A percentile compares a stretch with the other conserved stretches of the same genome.
phyloP scores from a whole-genome alignment of 2,888 invertebrate species.

The Pogonocherus hispidulus region DNA sequence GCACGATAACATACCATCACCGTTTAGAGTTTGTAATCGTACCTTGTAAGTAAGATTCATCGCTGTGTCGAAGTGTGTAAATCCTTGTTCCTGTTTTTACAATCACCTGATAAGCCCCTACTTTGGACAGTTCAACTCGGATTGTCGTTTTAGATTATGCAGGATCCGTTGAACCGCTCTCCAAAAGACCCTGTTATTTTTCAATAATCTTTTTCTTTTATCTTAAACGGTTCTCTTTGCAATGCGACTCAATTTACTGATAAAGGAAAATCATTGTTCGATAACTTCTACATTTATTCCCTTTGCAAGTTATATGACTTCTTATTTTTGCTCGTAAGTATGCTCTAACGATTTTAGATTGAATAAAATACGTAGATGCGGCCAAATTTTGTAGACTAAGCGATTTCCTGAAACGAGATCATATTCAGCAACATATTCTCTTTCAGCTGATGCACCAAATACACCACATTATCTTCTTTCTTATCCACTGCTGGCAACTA shows the following conservation, averaged over 20 bases:
- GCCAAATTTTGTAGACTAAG: not conserved
- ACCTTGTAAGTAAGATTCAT: constrained; percentile 15
- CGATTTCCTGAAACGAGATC: not conserved
- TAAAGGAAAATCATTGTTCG: constrained; percentile 52
- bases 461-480: not conserved
- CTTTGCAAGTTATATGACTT: constrained; percentile 12
- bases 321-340: constrained; percentile 5
- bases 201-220: constrained; percentile 54
- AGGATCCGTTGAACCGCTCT: constrained; percentile 46
- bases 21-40: constrained; percentile 20
- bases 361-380: not conserved
- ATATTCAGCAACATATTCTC: not conserved
- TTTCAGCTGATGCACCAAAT: not conserved
- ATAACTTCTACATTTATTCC: constrained; percentile 43
- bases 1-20: constrained; percentile 1
- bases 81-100: constrained; percentile 49
- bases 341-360: not conserved
- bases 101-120: constrained; percentile 51
- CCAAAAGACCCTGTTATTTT: constrained; percentile 53
- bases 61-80: constrained; percentile 41
- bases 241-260: constrained; percentile 53
- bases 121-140: constrained; percentile 50
- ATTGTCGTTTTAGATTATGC: constrained; percentile 52
- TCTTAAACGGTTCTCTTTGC: constrained; percentile 51
- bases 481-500: not conserved